These are phyloP conservation scores for Mirounga angustirostris DNA, from an alignment of 2,113 vertebrate genomes.

Conservation along the genomic window DNA sequence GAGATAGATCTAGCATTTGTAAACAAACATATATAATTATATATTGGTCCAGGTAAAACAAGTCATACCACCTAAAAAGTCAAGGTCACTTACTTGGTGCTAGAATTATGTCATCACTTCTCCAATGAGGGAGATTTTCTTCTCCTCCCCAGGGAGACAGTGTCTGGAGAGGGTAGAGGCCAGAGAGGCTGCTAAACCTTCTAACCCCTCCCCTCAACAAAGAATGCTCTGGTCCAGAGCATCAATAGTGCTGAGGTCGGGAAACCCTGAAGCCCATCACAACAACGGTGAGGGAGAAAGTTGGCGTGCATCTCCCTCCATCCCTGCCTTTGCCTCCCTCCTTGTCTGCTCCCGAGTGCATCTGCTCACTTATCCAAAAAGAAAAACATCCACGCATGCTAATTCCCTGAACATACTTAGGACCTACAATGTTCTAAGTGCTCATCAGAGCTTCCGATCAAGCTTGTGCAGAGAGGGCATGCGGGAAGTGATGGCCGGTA, in stretches of 20 bases:
- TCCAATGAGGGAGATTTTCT: neutral
- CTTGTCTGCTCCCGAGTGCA: neutral
- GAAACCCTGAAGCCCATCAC: neutral
- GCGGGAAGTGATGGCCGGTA: no score
- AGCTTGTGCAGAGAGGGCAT: neutral
- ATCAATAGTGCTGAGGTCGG: neutral
- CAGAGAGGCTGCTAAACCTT: neutral
- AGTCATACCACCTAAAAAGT: neutral
- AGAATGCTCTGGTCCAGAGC: neutral
- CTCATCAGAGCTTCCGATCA: neutral
- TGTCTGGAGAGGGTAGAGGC: neutral
- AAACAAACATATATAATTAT: neutral
- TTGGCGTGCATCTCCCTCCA: neutral
- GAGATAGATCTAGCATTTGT: neutral
- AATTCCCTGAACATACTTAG: constrained; percentile 58
- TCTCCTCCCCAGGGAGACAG: neutral
- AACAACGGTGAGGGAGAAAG: neutral
- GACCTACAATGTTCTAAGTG: neutral
- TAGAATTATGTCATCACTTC: neutral
- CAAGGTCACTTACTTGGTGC: neutral
- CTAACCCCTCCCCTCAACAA: neutral
- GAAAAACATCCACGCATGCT: constrained; percentile 26
- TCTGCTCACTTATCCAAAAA: constrained; percentile 26
- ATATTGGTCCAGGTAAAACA: neutral
- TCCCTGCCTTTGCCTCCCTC: no score